phyloP scores from a whole-genome alignment of 2,888 invertebrate species.

The Leucophenga maculata region DNA sequence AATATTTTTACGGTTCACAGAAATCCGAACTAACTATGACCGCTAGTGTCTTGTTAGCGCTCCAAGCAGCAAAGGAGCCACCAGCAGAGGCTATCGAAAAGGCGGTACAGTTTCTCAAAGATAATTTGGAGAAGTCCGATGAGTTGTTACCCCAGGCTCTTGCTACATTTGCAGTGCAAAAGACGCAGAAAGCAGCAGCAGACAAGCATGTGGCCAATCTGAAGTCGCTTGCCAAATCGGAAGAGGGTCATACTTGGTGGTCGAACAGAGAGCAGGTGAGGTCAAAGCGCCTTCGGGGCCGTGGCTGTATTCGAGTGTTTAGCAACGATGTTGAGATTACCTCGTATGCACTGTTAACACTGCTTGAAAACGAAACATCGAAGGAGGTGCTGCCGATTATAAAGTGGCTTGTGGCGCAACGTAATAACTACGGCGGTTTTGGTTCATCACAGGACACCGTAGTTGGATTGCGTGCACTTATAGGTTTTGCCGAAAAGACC shows the following conservation, averaged over 20 bases:
- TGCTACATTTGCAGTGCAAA: constrained; percentile 82
- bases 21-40: constrained; percentile 81
- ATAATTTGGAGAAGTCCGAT: constrained; percentile 77
- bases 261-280: constrained; percentile 75
- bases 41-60: constrained; percentile 82
- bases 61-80: constrained; percentile 76
- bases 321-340: constrained; percentile 67
- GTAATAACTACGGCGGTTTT: constrained; percentile 82
- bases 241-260: constrained; percentile 86
- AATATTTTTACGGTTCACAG: constrained; percentile 80
- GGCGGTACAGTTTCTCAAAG: constrained; percentile 82
- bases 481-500: constrained; percentile 73
- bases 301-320: constrained; percentile 72
- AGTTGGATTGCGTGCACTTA: constrained; percentile 80
- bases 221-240: constrained; percentile 76
- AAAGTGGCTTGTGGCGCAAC: constrained; percentile 83
- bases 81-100: constrained; percentile 79
- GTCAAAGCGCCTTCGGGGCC: constrained; percentile 27
- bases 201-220: constrained; percentile 65
- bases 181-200: constrained; percentile 81
- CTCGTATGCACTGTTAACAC: constrained; percentile 64
- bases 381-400: constrained; percentile 73
- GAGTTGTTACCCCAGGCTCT: constrained; percentile 84
- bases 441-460: constrained; percentile 85
- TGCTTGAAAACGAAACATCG: constrained; percentile 59